phyloP scores from a whole-genome alignment of 2,888 invertebrate genomes.

The Epiblema foenella region DNA sequence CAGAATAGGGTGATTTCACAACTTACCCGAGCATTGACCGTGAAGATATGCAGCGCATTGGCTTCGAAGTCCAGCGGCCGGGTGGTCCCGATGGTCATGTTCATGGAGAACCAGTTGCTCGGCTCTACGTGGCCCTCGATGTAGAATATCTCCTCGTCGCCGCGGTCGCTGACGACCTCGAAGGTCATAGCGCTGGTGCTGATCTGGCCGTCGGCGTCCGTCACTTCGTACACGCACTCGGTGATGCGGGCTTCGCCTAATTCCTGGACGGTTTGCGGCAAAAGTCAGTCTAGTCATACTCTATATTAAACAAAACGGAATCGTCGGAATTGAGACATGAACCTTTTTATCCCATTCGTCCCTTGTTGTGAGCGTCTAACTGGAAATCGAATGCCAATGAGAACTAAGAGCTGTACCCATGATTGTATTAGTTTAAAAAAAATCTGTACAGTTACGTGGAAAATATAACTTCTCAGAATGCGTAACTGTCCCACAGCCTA shows the following conservation, averaged over 20 bases:
- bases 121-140: constrained; percentile 60
- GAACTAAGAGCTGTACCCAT: too few relatives aligned
- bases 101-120: constrained; percentile 63
- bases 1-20: too few relatives aligned
- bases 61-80: constrained; percentile 73
- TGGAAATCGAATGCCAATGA: too few relatives aligned
- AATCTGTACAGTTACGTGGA: too few relatives aligned
- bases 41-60: constrained; percentile 82
- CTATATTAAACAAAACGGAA: too few relatives aligned
- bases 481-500: too few relatives aligned
- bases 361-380: too few relatives aligned
- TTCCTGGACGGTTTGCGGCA: constrained; percentile 62
- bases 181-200: constrained; percentile 76
- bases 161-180: constrained; percentile 67
- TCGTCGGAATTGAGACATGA: too few relatives aligned
- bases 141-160: constrained; percentile 69
- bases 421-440: too few relatives aligned
- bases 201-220: constrained; percentile 73
- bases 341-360: too few relatives aligned
- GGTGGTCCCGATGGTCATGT: constrained; percentile 65
- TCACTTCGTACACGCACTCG: constrained; percentile 70
- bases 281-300: too few relatives aligned
- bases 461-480: too few relatives aligned
- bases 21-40: constrained; percentile 82
- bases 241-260: constrained; percentile 65